These are phyloP conservation scores for Diaprepes abbreviatus DNA, from an alignment of 2,888 invertebrate genomes.

Conservation along the genomic window DNA sequence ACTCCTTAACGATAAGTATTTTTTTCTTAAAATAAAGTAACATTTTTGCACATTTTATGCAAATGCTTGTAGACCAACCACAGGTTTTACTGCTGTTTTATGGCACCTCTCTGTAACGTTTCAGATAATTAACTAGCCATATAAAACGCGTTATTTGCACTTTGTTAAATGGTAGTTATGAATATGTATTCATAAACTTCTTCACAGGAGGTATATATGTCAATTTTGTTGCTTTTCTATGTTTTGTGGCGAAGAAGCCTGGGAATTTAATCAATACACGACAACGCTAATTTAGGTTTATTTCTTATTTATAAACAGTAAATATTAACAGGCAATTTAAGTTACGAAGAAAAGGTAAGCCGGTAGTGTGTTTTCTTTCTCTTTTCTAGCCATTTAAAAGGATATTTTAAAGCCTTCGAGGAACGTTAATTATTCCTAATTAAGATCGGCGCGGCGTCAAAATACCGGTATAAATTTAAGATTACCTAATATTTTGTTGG, in stretches of 20 bases:
- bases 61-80: slow-evolving; percentile 25
- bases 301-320: too few species aligned
- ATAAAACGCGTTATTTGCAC: slow-evolving; percentile 58
- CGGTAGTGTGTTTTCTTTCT: too few species aligned
- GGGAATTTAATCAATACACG: too few species aligned
- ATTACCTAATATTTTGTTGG: too few species aligned
- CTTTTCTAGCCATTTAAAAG: too few species aligned
- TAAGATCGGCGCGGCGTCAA: too few species aligned
- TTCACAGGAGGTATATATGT: slow-evolving; percentile 26
- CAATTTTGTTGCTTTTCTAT: slow-evolving; percentile 13
- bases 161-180: slow-evolving; percentile 47
- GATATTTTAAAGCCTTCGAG: too few species aligned
- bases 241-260: neutral
- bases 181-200: slow-evolving; percentile 38
- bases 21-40: neutral
- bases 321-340: too few species aligned
- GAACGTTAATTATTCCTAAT: too few species aligned
- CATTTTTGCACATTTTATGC: slow-evolving; percentile 21
- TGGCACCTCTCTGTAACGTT: slow-evolving; percentile 26
- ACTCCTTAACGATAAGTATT: neutral
- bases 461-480: too few species aligned
- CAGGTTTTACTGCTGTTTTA: slow-evolving; percentile 40
- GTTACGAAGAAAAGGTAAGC: too few species aligned
- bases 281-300: too few species aligned
- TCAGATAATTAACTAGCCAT: slow-evolving; percentile 56